phyloP scores from a whole-genome alignment of 2,888 invertebrate genomes.

The Itoplectis maculator region DNA sequence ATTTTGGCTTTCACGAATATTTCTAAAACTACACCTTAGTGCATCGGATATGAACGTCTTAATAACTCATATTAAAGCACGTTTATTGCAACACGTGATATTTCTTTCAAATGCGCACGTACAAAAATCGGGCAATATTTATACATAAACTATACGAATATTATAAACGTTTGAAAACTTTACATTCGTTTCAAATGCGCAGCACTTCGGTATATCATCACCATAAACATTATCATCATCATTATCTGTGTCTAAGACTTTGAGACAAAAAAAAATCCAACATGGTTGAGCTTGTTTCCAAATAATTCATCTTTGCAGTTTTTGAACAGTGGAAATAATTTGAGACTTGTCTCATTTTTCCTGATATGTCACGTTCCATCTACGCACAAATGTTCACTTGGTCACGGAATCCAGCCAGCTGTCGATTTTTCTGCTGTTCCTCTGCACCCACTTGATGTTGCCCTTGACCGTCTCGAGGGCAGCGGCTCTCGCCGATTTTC shows the following conservation, averaged over 20 bases:
- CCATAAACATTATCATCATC: background rate
- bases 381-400: background rate
- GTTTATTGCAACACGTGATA: constrained; percentile 1
- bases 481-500: constrained; percentile 89
- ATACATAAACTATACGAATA: background rate
- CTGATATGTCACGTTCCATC: background rate
- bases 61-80: background rate
- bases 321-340: background rate
- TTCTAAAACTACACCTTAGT: background rate
- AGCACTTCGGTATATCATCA: constrained; percentile 23
- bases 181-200: constrained; percentile 7
- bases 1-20: background rate
- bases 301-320: background rate
- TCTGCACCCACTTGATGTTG: constrained; percentile 92
- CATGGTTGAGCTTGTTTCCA: background rate
- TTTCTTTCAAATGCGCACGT: background rate
- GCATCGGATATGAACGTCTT: background rate
- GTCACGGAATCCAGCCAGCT: constrained; percentile 86
- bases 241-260: background rate
- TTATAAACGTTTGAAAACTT: constrained; percentile 30
- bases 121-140: constrained; percentile 5
- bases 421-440: constrained; percentile 87
- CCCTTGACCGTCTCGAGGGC: constrained; percentile 92
- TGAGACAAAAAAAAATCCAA: no score
- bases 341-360: background rate